Base-by-base conservation (phyloP, 2,797 vertebrate species). In the Apodemus agrarius region DNA sequence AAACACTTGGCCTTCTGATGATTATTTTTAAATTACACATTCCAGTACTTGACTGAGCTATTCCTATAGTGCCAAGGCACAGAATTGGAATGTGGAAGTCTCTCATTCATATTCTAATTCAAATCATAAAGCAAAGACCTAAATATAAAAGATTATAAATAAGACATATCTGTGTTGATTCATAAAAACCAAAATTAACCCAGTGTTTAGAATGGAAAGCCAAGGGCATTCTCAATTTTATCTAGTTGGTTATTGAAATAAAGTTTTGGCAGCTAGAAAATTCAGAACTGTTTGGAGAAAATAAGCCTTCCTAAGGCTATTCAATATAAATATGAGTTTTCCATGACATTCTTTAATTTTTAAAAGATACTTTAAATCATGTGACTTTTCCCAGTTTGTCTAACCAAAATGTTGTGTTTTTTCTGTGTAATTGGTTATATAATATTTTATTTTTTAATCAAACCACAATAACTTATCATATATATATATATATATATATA, bases 1-100 rank as follows among this genome's bases (percentile, higher is more conserved):
- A 17, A 96, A 93, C 86, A 97, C 95, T 88, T 75, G 8, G 17
- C 49, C 78, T 96, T 97, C 96, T 98, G 87, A 98, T 96, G 26
- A 94, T 40, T 97, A 29, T 94, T 97, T 96, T 93, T 85, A 96
- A 89, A 93, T 19, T 76, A 1, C 9, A 96, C 21, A 61, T 96
- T 96, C 79, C 86, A 93, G 59, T 61, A 49, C 89, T 95, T 96
- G 43, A 79, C 81, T 92, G 91, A 97, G 54, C 89, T 84, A 14
- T 86, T 91, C 75, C 94, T n/a, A 2, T 22, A 91, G 94, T 37
- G 81, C 69, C 89, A 91, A 89, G 37, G 69, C 59, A 72, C 17
- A 40, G 26, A 95, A 89, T 86, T 54, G 92, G 22, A 74, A 13
- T 65, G 74, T 43, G 79, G 43, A 97, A 49, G 0, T 3, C 13